These are phyloP conservation scores for Gisinianus flammeolus DNA, from an alignment of 2,888 invertebrate genomes.

Conservation along the genomic window DNA sequence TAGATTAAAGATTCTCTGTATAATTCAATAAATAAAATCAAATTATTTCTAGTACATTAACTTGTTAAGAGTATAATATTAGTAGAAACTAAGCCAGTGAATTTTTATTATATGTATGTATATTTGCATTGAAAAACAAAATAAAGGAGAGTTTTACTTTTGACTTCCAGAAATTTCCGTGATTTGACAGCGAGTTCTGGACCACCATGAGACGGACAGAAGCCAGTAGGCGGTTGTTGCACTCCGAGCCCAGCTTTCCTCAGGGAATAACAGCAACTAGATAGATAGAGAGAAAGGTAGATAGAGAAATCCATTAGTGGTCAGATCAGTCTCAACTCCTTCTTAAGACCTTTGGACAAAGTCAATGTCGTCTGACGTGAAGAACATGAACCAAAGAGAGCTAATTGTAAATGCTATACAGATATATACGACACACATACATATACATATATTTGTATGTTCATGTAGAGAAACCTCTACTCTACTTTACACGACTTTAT, in stretches of 20 bases:
- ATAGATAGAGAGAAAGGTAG: slow-evolving; percentile 46
- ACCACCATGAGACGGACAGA: slow-evolving; percentile 86
- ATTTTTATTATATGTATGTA: too few relatives aligned
- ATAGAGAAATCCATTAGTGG: slow-evolving; percentile 31
- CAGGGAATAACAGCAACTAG: slow-evolving; percentile 82
- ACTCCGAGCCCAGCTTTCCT: slow-evolving; percentile 87
- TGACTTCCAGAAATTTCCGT: slow-evolving; percentile 81
- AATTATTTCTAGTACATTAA: too few relatives aligned
- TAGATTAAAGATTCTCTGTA: too few relatives aligned
- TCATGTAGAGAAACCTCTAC: not conserved
- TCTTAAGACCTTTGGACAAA: too few relatives aligned
- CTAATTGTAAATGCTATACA: not conserved
- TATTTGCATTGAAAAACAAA: too few relatives aligned
- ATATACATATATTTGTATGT: too few relatives aligned
- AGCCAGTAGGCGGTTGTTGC: slow-evolving; percentile 87
- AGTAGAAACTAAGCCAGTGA: too few relatives aligned
- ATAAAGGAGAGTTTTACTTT: too few relatives aligned
- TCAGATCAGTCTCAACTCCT: not conserved
- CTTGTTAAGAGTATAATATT: too few relatives aligned
- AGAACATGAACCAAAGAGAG: not conserved
- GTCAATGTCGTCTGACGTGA: too few relatives aligned
- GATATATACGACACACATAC: not conserved
- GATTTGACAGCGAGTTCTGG: slow-evolving; percentile 79
- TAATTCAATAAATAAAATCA: too few relatives aligned
- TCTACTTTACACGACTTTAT: not conserved